Evolutionary conservation across 1,140 invertebrate species (phyloP).

Genomic region (Drosophila grimshawi): DNA sequence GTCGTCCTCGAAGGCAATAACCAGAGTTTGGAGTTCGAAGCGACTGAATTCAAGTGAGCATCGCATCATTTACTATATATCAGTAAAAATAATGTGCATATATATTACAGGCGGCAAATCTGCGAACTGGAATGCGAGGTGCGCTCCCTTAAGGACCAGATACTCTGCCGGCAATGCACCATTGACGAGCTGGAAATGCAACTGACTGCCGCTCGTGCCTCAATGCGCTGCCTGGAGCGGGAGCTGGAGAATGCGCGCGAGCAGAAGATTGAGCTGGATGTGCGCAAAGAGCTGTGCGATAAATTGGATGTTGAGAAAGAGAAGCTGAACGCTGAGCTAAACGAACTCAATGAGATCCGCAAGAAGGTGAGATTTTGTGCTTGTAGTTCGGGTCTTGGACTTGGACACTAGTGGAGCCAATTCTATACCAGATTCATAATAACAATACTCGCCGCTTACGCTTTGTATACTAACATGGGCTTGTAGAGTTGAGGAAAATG

Average conservation of each 20-base stretch:
- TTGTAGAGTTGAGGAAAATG: not conserved
- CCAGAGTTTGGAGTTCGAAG: slow-evolving; percentile 88
- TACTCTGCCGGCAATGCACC: slow-evolving; percentile 48
- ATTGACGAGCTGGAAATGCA: slow-evolving; percentile 63
- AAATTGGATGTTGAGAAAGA: slow-evolving; percentile 76
- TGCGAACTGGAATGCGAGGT: slow-evolving; percentile 72
- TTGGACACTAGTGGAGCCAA: not conserved
- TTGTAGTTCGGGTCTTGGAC: not conserved
- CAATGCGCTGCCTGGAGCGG: slow-evolving; percentile 50
- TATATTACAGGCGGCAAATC: slow-evolving; percentile 61
- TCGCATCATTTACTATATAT: not conserved
- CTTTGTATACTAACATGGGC: slow-evolving; percentile 22
- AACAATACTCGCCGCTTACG: not conserved
- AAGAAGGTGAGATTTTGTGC: slow-evolving; percentile 64
- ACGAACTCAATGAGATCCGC: slow-evolving; percentile 65
- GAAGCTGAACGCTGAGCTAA: slow-evolving; percentile 76
- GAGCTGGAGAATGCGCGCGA: slow-evolving; percentile 64
- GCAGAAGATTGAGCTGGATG: slow-evolving; percentile 72
- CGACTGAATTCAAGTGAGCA: slow-evolving; percentile 85
- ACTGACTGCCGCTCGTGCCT: slow-evolving; percentile 44
- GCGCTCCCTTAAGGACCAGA: slow-evolving; percentile 55
- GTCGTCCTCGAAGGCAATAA: slow-evolving; percentile 88
- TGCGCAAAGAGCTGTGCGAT: slow-evolving; percentile 75
- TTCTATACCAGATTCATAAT: not conserved
- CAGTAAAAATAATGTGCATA: not conserved